Base-by-base conservation (phyloP, 1,140 invertebrate genomes). In the Coenobita brevimanus region DNA sequence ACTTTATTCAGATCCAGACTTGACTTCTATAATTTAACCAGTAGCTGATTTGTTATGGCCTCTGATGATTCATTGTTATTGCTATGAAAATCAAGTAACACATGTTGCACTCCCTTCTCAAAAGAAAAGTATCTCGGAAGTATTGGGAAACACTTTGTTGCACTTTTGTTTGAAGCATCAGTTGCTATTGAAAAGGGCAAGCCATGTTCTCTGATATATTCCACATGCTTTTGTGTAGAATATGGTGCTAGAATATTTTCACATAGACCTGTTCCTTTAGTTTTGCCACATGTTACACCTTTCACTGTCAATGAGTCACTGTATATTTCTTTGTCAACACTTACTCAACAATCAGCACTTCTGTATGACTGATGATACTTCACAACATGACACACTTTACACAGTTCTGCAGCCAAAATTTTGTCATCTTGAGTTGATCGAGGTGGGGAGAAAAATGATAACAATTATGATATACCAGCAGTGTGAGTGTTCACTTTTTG, bases 371-470 rank as follows among this genome's bases (percentile, higher is more conserved):
- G 73, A 76, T 76, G 73, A 76, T 76, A 38, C 41, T 76, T 76
- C 41, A 76, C 73, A 76, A 24, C 73, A 76, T 76, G 73, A 76
- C 43, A 43, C 73, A 76, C 33, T 76, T 76, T 76, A 43, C 38
- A 76, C 33, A 76, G 1, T 38, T 41, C 73, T 43, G 73, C 73
- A 76, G 73, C 38, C 73, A 10, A 24, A 41, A 76, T 76, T 76
- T 76, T 43, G 41, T 43, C 73, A 76, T 76, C 73, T 43, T 76
- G 73, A 76, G 38, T 41, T 76, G 73, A 43, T 13, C 73, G 73
- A 76, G 41, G 17, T 43, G 73, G 38, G 0, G 33, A 76, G 73
- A 46, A 76, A 46, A 76, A 76, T 43, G 41, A 76, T 43, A 46
- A 38, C 41, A 76, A 15, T 76, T 30, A 76, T 21, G 24, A 76